Evolutionary conservation across 2,113 vertebrate genomes (phyloP), one percentile per base, ranked within the genome.

Genomic region (Felis chaus): DNA sequence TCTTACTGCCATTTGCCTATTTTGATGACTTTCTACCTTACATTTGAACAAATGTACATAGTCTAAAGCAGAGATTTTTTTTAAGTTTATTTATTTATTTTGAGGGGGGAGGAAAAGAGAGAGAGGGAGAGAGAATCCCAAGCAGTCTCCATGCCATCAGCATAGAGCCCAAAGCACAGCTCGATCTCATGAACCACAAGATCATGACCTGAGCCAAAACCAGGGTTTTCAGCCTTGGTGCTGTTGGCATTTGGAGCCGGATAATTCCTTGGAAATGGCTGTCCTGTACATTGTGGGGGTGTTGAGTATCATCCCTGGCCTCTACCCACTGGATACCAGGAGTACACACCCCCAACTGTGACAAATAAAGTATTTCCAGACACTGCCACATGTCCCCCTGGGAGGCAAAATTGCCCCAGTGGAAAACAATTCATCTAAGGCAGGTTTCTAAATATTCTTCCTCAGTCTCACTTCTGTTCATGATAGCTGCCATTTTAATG

Each of bases 221-320:
- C 57, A 69, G 69, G 14, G n/a, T 68, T 90, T 80, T 74, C 14
- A 65, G 27, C 5, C 18, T 71, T 55, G 78, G 23, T 19, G 18
- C 53, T 29, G 1, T 4, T n/a, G 21, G 41, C 3, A 6, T 33
- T 81, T 13, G 0, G 18, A 18, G 7, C 25, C 5, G 4, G 27
- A 2, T 50, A 10, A 13, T 65, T 45, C 48, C 71, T 63, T 85
- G 29, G 33, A 21, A 14, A 50, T 25, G 29, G 31, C 33, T 68
- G 1, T 33, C 27, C 13, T 55, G 1, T 48, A 23, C 13, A 2
- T 41, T 61, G 19, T 61, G 21, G 18, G 18, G 12, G 4, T 63
- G 21, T 29, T 12, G 45, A 18, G 29, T 18, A 19, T 8, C 18
- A 21, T 57, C 12, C 4, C 3, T 48, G 2, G 11, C 39, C 16